Base-by-base conservation (phyloP, 2,797 vertebrate species). In the Agapornis canus region DNA sequence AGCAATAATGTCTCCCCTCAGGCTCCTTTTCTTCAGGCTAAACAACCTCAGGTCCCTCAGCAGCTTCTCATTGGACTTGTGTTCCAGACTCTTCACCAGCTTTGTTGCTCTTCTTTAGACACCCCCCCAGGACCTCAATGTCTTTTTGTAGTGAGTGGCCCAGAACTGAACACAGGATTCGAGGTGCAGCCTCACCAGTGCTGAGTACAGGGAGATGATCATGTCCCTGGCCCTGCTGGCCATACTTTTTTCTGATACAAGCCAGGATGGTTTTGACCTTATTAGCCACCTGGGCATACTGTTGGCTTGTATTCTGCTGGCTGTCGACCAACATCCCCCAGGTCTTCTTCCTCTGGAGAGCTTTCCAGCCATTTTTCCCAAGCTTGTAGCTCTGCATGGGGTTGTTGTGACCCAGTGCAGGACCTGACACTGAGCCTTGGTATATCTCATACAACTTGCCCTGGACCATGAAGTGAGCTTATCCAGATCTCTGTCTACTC, bases 71-170 rank as follows among this genome's bases (percentile, higher is more conserved):
- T 3, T 3, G 66, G 9, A 13, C 9, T 5, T 43, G 5, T 80
- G 35, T 35, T 80, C 23, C 61, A 43, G 14, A 80, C 6, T 27
- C 15, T 52, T 94, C 27, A 22, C 1, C 21, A 59, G 10, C 27
- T 35, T 43, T 0, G 0, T 1, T 57, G 3, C 5, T 10, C 27
- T 63, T 52, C 47, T 57, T 2, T 51, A 5, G 32, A 83, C 12
- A 2, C 35, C 0, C 0, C 0, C 66, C 9, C 56, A 70, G 22
- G 5, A 26, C 13, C 22, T 56, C 22, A 56, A 15, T 40, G 27
- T 7, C 51, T 8, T 26, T 75, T 56, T 48, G 26, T 29, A 43
- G 18, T 17, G 23, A 80, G 16, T 5, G 11, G 3, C 11, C 27
- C 35, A n/a, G 23, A 75, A 75, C 16, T 43, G 26, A 29, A 14